These are phyloP conservation scores for Cinclus mexicanus DNA, from an alignment of 2,113 vertebrate species.

Conservation along the genomic window DNA sequence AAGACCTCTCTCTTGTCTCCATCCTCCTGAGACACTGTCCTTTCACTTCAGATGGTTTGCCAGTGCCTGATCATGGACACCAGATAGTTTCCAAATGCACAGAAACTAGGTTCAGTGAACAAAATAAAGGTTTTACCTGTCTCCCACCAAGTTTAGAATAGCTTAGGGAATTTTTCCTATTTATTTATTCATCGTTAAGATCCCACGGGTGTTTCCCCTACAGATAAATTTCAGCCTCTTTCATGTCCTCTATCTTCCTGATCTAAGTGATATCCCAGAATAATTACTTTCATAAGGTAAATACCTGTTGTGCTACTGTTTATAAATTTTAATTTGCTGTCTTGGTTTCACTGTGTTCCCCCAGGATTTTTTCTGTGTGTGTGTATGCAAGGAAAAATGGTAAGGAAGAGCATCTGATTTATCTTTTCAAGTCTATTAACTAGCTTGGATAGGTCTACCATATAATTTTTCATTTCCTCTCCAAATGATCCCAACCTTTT, in stretches of 20 bases:
- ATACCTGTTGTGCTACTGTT: not conserved
- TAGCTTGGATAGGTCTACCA: conserved; percentile 24
- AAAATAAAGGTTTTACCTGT: not conserved
- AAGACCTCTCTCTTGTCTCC: not conserved
- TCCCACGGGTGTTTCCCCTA: not conserved
- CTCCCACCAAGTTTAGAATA: not conserved
- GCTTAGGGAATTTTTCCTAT: not conserved
- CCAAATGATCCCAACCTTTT: conserved; percentile 38
- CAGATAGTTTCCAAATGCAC: not conserved
- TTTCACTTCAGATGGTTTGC: not conserved
- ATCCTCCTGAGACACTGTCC: not conserved
- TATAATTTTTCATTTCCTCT: conserved; percentile 59
- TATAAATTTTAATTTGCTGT: not conserved
- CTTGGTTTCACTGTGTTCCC: not conserved
- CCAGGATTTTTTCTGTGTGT: not conserved
- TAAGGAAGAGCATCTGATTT: conserved; percentile 32
- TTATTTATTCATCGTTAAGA: not conserved
- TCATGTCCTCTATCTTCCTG: not conserved
- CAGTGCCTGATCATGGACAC: not conserved
- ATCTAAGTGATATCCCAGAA: not conserved
- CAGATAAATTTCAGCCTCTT: not conserved
- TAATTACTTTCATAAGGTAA: not conserved
- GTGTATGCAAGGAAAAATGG: not conserved
- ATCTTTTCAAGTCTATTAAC: conserved; percentile 29
- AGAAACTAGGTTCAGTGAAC: not conserved